These are phyloP conservation scores for Melanotaenia nigrans DNA, from an alignment of 2,797 vertebrate genomes.

Conservation along the genomic window DNA sequence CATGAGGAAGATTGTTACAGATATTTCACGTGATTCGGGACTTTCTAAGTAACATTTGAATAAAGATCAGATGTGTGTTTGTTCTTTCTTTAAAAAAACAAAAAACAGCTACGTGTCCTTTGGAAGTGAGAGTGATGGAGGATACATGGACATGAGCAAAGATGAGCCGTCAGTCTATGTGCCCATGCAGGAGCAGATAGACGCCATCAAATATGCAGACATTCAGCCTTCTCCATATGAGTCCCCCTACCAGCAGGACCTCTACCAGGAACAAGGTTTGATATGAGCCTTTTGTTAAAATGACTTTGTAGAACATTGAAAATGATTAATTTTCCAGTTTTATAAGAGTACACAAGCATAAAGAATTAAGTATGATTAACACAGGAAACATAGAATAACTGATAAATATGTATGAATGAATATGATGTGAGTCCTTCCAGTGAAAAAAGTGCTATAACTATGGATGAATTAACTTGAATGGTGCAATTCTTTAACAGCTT, in stretches of 20 bases:
- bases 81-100: conserved; percentile 7
- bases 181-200: conserved; percentile 93
- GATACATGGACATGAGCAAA: conserved; percentile 99
- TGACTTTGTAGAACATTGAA: background rate
- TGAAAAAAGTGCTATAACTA: background rate
- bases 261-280: conserved; percentile 87
- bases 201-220: conserved; percentile 93
- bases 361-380: background rate
- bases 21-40: conserved; percentile 13
- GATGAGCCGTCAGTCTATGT: conserved; percentile 92
- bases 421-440: background rate
- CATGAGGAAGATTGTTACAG: conserved; percentile 4
- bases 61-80: conserved; percentile 12
- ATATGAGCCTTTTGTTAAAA: conserved; percentile 9
- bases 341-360: conserved; percentile 19
- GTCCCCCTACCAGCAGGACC: conserved; percentile 90
- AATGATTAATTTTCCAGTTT: background rate
- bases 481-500: conserved; percentile 1
- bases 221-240: conserved; percentile 92
- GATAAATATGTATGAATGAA: background rate
- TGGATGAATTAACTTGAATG: background rate
- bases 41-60: conserved; percentile 12
- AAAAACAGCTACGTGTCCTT: conserved; percentile 87
- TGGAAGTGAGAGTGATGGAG: conserved; percentile 92
- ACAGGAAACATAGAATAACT: conserved; percentile 23